Evolutionary conservation across 1,140 invertebrate genomes (phyloP).

Genomic region (Trichonephila clavipes): DNA sequence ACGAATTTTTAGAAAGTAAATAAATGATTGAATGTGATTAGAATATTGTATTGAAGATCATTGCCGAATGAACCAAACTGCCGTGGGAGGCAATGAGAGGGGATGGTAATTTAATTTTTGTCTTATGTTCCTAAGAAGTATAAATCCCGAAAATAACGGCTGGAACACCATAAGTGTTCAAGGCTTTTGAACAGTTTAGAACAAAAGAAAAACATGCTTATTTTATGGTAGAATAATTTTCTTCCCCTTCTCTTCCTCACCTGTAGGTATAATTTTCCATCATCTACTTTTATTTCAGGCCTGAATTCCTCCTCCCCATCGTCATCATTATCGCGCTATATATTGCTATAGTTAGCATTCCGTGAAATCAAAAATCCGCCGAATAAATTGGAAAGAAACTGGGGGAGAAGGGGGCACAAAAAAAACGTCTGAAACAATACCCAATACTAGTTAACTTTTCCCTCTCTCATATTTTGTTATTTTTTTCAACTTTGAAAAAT

Average conservation of each 20-base stretch:
- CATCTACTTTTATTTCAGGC: neutral
- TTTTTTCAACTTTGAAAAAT: neutral
- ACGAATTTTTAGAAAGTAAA: too few relatives aligned
- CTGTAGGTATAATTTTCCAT: neutral
- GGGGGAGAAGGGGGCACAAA: neutral
- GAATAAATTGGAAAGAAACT: slow-evolving; percentile 30
- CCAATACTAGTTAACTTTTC: slow-evolving; percentile 27
- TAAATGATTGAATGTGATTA: too few relatives aligned
- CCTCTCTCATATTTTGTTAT: neutral
- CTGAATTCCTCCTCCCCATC: slow-evolving; percentile 17
- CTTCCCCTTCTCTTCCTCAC: neutral
- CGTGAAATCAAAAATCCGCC: slow-evolving; percentile 47
- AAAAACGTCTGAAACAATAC: slow-evolving; percentile 49
- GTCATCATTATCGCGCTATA: slow-evolving; percentile 49
- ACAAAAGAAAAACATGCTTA: neutral
- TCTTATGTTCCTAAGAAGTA: neutral
- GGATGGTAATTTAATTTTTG: neutral
- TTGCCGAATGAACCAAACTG: neutral
- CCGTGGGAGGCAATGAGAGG: neutral
- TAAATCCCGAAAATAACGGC: neutral
- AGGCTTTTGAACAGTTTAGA: neutral
- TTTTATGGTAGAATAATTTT: slow-evolving; percentile 17
- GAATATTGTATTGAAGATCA: too few relatives aligned
- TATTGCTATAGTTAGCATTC: slow-evolving; percentile 33
- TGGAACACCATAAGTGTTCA: neutral